These are phyloP conservation scores for Engystomops pustulosus DNA, from an alignment of 2,113 vertebrate genomes.

Conservation along the genomic window DNA sequence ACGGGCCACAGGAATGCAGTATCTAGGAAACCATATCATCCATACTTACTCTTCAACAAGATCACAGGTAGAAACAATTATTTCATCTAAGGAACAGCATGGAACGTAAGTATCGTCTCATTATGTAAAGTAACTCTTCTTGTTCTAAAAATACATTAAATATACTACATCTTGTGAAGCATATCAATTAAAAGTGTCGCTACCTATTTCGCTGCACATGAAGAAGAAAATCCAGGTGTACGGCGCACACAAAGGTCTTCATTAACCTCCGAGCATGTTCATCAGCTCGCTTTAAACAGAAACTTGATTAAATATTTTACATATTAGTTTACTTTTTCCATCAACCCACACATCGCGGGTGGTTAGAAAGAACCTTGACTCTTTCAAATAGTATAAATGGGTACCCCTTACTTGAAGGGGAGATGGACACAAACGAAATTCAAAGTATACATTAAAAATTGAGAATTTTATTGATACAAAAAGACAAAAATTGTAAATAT, in stretches of 20 bases:
- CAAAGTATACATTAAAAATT: too few species aligned
- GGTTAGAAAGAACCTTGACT: background rate
- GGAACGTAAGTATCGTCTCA: background rate
- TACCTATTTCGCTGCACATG: background rate
- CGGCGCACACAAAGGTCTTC: background rate
- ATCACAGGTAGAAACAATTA: slow-evolving; percentile 35
- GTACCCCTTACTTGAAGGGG: too few species aligned
- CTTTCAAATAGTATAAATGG: background rate
- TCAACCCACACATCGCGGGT: background rate
- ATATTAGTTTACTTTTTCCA: background rate
- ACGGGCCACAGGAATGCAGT: slow-evolving; percentile 28
- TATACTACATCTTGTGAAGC: background rate
- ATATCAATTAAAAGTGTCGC: slow-evolving; percentile 8
- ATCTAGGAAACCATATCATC: slow-evolving; percentile 16
- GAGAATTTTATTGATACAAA: too few species aligned
- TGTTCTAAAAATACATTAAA: background rate
- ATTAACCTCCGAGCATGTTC: background rate
- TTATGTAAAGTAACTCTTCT: background rate
- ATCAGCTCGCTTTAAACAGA: background rate
- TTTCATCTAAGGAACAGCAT: slow-evolving; percentile 23
- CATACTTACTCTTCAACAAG: background rate
- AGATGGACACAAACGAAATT: too few species aligned
- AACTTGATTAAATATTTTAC: background rate
- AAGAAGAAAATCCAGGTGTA: background rate
- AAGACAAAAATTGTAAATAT: too few species aligned